phyloP scores from a whole-genome alignment of 1,140 invertebrate species.

The Trachymyrmex septentrionalis region DNA sequence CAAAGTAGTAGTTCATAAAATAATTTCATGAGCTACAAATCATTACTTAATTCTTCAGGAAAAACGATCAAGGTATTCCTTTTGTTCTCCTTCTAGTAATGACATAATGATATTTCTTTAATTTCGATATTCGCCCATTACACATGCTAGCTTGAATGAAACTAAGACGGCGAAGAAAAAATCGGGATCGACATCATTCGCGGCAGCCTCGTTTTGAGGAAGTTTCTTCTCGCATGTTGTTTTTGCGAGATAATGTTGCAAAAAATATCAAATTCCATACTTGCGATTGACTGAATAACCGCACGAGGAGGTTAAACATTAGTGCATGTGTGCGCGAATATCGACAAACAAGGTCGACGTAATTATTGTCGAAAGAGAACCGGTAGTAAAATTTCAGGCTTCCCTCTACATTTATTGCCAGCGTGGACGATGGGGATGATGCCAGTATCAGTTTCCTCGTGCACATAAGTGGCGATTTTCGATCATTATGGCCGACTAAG shows the following conservation, averaged over 20 bases:
- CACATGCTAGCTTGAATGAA: neutral
- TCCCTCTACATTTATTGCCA: conserved; percentile 60
- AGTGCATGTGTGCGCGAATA: conserved; percentile 40
- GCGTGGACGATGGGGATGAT: conserved; percentile 39
- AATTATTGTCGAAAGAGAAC: conserved; percentile 61
- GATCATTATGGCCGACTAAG: conserved; percentile 69
- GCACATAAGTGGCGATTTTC: conserved; percentile 71
- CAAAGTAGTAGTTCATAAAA: neutral
- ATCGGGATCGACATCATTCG: conserved; percentile 4
- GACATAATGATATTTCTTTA: neutral
- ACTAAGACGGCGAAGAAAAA: neutral
- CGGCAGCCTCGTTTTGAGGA: neutral
- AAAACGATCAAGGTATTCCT: neutral
- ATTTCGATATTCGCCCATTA: conserved; percentile 14
- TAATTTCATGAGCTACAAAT: too few species aligned
- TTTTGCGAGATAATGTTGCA: neutral
- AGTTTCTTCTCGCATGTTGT: neutral
- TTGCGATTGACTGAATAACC: neutral
- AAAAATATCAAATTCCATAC: conserved; percentile 49
- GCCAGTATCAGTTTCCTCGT: conserved; percentile 24
- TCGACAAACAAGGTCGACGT: conserved; percentile 61
- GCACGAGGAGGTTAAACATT: conserved; percentile 4
- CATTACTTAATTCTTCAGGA: neutral
- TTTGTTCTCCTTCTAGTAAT: too few species aligned
- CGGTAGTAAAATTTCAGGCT: conserved; percentile 64